Evolutionary conservation across 2,888 invertebrate genomes (phyloP).

Genomic region (Disparrhopalites patrizii): DNA sequence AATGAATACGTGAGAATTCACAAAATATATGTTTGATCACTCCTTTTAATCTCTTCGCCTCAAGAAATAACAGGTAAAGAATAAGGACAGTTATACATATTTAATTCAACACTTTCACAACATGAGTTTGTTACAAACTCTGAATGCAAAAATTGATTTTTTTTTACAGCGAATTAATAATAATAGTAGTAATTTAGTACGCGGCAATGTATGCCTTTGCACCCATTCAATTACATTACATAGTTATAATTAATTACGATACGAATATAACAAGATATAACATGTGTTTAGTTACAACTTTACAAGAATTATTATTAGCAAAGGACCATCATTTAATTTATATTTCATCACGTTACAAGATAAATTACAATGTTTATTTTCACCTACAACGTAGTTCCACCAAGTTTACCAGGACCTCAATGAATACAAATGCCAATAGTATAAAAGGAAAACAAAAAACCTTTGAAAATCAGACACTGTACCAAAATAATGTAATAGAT

Average conservation of each 20-base stretch:
- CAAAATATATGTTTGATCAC: neutral
- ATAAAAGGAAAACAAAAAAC: too few species aligned
- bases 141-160: neutral
- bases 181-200: slow-evolving; percentile 12
- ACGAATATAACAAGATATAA: neutral
- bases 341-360: too few species aligned
- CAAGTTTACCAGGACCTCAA: too few species aligned
- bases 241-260: neutral
- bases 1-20: neutral
- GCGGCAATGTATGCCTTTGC: neutral
- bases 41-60: neutral
- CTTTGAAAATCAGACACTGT: too few species aligned
- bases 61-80: neutral
- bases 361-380: too few species aligned
- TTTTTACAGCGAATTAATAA: neutral
- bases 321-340: too few species aligned
- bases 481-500: too few species aligned
- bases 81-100: neutral
- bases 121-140: neutral
- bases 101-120: neutral
- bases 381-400: too few species aligned
- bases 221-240: neutral
- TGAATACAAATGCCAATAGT: too few species aligned
- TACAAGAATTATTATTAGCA: too few species aligned
- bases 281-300: too few species aligned